Evolutionary conservation across 1,140 invertebrate genomes (phyloP).

Genomic region (Plutomurus gul): DNA sequence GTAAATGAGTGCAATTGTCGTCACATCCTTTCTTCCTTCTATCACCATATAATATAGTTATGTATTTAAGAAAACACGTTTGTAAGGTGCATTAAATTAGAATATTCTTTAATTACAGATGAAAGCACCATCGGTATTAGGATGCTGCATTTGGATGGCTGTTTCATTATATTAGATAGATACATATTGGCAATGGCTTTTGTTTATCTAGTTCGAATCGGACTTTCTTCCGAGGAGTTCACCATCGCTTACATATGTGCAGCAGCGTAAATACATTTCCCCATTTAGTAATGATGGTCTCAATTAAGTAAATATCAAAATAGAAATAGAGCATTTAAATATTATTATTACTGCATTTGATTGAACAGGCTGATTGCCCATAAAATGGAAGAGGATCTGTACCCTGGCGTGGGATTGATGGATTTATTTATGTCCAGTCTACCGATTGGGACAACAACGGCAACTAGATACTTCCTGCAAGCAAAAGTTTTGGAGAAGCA

Average conservation of each 20-base stretch:
- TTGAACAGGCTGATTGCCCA: not conserved
- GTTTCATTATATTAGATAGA: not conserved
- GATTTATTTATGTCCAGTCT: slow-evolving; percentile 1
- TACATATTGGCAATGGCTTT: not conserved
- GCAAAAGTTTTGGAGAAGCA: not conserved
- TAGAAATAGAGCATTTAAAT: not conserved
- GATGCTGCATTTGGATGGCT: not conserved
- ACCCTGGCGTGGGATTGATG: not conserved
- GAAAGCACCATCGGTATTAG: not conserved
- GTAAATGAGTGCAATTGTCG: too few relatives aligned
- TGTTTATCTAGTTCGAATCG: not conserved
- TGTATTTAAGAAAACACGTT: not conserved
- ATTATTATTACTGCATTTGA: not conserved
- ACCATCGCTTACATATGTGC: not conserved
- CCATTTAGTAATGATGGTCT: not conserved
- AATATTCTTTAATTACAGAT: not conserved
- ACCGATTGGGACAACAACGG: not conserved
- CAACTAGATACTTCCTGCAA: not conserved
- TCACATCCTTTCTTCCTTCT: not conserved
- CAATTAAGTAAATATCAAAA: too few relatives aligned
- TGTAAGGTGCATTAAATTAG: not conserved
- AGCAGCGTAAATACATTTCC: not conserved
- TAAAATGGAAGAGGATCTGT: slow-evolving; percentile 10
- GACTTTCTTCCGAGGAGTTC: not conserved
- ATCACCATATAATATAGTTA: too few relatives aligned